These are phyloP conservation scores for honey bee (Apis mellifera) DNA, from an alignment of 1,140 invertebrate genomes.

Conservation along the genomic window Amel_HAv3.1 CM009943.2:7796001-7796500, in stretches of 20 bases:
- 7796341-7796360: no score
- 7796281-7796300: constrained; percentile 27
- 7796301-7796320: constrained; percentile 15
- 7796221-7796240: constrained; percentile 46
- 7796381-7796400: neutral
- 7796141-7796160: constrained; percentile 43
- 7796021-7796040: neutral
- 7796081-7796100: neutral
- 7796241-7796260: constrained; percentile 40
- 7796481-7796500: neutral
- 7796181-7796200: constrained; percentile 42
- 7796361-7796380: no score
- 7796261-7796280: constrained; percentile 43
- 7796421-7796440: neutral
- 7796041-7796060: neutral
- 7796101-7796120: constrained; percentile 39
- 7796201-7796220: constrained; percentile 38
- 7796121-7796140: constrained; percentile 20
- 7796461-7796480: neutral
- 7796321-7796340: neutral
- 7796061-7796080: neutral
- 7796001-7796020: neutral
- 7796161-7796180: constrained; percentile 44
- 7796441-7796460: neutral
- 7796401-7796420: neutral